Conservation (phyloP, 2,888 invertebrate genomes). For the Oscheius sp. region DNA sequence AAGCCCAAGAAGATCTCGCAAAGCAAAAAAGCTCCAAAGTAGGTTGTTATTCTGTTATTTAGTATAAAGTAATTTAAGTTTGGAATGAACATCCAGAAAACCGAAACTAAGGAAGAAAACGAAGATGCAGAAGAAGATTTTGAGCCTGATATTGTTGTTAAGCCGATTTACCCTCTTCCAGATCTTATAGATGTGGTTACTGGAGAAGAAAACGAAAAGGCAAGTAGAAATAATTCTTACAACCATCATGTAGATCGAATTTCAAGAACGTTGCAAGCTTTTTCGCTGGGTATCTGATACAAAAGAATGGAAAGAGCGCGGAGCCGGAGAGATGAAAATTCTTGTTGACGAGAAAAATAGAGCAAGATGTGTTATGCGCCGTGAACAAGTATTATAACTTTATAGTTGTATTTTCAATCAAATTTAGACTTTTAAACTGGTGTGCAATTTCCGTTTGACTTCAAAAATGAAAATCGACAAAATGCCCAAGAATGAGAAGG, state of each 20-base stretch:
- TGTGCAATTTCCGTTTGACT: slow-evolving; percentile 67
- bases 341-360: slow-evolving; percentile 78
- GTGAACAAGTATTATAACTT: slow-evolving; percentile 78
- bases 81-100: slow-evolving; percentile 12
- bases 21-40: neutral
- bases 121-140: slow-evolving; percentile 36
- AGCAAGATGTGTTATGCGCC: slow-evolving; percentile 84
- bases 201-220: slow-evolving; percentile 68
- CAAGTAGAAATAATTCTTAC: slow-evolving; percentile 10
- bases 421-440: too few species aligned
- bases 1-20: neutral
- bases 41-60: neutral
- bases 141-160: slow-evolving; percentile 53
- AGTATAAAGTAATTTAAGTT: neutral
- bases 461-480: slow-evolving; percentile 73
- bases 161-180: slow-evolving; percentile 67
- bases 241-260: slow-evolving; percentile 50
- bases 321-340: slow-evolving; percentile 73
- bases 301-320: slow-evolving; percentile 73
- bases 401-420: neutral
- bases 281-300: slow-evolving; percentile 69
- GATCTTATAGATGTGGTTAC: slow-evolving; percentile 63
- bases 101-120: slow-evolving; percentile 27
- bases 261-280: slow-evolving; percentile 71
- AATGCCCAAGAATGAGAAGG: slow-evolving; percentile 68